Percentiles rank a stretch among this genome's conserved stretches.
Conservation (phyloP, 2,888 invertebrate species). For the Cordylochernes scorpioides region DNA sequence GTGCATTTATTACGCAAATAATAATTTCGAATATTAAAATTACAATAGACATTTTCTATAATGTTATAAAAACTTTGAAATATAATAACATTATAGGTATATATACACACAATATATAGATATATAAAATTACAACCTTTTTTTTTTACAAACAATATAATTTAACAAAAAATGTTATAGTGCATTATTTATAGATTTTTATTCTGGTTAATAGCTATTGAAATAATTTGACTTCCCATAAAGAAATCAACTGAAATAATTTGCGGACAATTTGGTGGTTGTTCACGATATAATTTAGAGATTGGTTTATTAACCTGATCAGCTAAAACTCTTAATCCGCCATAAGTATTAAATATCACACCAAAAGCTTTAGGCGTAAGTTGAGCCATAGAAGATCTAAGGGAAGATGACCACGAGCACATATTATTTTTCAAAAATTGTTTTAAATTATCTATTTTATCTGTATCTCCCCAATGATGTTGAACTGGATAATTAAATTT, state of each 20-base stretch:
- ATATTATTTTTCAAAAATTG: slow-evolving; percentile 23
- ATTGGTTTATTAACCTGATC: slow-evolving; percentile 10
- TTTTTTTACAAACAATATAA: no score
- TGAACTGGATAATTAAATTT: slow-evolving; percentile 9
- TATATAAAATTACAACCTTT: no score
- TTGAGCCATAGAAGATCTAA: slow-evolving; percentile 12
- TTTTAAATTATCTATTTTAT: slow-evolving; percentile 28
- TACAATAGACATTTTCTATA: no score
- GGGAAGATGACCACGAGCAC: slow-evolving; percentile 6
- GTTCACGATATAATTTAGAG: slow-evolving; percentile 10
- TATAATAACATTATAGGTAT: no score
- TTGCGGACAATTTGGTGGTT: slow-evolving; percentile 14
- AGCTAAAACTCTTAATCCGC: slow-evolving; percentile 13
- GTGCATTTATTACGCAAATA: no score
- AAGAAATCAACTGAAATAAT: slow-evolving; percentile 14
- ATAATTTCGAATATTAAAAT: no score
- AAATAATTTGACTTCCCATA: slow-evolving; percentile 13
- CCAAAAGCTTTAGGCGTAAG: slow-evolving; percentile 11
- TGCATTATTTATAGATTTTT: no score
- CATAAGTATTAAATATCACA: slow-evolving; percentile 7
- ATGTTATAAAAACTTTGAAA: no score
- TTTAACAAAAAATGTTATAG: no score
- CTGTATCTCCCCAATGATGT: slow-evolving; percentile 33
- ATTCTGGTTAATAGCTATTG: slow-evolving; percentile 9
- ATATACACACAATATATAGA: no score